Conservation (phyloP, 2,113 vertebrate species). For the Crotalus helleri region DNA sequence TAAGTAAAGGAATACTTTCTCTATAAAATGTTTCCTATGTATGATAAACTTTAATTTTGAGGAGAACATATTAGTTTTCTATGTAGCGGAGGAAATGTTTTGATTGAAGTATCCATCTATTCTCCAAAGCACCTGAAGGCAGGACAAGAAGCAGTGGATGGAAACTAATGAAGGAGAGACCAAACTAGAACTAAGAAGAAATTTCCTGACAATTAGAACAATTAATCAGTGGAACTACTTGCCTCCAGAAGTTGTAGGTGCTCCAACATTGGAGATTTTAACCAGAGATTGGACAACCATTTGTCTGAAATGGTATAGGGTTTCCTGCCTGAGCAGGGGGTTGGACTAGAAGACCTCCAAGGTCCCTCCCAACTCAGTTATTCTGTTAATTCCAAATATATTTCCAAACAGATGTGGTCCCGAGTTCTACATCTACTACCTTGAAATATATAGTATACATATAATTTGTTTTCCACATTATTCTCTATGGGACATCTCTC, state of each 20-base stretch:
- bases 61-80: not conserved
- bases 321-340: not conserved
- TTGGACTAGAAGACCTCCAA: not conserved
- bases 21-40: not conserved
- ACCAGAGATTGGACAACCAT: not conserved
- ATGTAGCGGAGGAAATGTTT: not conserved
- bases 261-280: not conserved
- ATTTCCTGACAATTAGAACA: not conserved
- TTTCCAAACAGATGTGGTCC: not conserved
- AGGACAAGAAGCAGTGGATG: not conserved
- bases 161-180: not conserved
- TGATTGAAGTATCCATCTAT: not conserved
- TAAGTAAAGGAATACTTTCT: not conserved
- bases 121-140: not conserved
- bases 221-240: not conserved
- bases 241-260: not conserved
- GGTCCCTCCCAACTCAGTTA: not conserved
- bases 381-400: not conserved
- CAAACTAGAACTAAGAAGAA: not conserved
- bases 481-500: not conserved
- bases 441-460: not conserved
- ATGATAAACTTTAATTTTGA: not conserved
- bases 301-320: not conserved
- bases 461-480: not conserved
- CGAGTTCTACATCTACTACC: not conserved